Conservation (phyloP, 1,140 invertebrate genomes). For the Gonatopus flavifemur region DNA sequence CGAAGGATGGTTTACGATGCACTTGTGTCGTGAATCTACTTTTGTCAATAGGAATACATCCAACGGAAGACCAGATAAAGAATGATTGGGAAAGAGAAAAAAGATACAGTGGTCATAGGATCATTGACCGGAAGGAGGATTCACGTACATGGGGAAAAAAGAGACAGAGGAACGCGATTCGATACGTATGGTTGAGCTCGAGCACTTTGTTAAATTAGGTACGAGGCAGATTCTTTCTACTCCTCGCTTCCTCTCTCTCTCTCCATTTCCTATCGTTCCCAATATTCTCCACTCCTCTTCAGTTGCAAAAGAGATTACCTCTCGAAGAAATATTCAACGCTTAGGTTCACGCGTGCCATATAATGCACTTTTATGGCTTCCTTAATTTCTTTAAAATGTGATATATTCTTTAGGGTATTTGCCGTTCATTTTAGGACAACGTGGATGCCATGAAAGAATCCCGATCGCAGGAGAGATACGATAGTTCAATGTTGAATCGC, state of each 20-base stretch:
- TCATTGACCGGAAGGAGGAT: slow-evolving; percentile 18
- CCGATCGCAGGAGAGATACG: no score
- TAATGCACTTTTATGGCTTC: no score
- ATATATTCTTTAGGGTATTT: no score
- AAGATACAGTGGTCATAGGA: background rate
- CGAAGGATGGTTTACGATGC: slow-evolving; percentile 31
- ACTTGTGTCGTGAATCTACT: slow-evolving; percentile 3
- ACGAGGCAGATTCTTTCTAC: slow-evolving; percentile 12
- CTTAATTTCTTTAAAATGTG: no score
- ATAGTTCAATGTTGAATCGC: no score
- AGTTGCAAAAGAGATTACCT: no score
- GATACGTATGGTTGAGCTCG: slow-evolving; percentile 17
- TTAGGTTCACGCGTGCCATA: no score
- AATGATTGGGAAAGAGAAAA: background rate
- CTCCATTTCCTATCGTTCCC: background rate
- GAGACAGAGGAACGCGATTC: slow-evolving; percentile 23
- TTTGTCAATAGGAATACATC: slow-evolving; percentile 9
- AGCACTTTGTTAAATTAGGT: slow-evolving; percentile 39
- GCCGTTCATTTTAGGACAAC: no score
- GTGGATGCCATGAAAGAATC: no score
- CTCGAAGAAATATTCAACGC: no score
- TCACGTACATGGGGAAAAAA: slow-evolving; percentile 4
- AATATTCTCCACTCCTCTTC: no score
- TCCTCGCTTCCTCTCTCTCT: slow-evolving; percentile 12
- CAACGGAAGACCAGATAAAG: background rate